These are phyloP conservation scores for Heptranchias perlo DNA, from an alignment of 2,113 vertebrate species.

Conservation along the genomic window DNA sequence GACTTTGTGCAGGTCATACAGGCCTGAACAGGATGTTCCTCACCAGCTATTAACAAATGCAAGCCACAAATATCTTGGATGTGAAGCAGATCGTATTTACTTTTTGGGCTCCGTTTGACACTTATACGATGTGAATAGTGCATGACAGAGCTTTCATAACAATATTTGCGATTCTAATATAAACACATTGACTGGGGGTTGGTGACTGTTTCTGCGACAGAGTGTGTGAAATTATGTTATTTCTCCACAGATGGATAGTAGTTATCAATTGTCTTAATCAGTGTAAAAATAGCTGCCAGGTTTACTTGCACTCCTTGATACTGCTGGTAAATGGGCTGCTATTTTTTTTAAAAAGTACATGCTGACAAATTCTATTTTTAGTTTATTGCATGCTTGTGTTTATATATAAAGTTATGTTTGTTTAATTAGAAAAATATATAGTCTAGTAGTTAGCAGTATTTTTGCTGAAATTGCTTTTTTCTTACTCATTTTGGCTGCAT, in stretches of 20 bases:
- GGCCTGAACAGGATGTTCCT: slow-evolving; percentile 33
- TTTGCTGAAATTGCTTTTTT: neutral
- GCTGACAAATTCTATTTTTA: slow-evolving; percentile 8
- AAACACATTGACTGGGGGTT: neutral
- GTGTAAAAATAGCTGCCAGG: neutral
- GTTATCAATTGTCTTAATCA: neutral
- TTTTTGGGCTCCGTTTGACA: neutral
- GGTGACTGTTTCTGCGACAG: neutral
- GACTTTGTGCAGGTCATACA: slow-evolving; percentile 18
- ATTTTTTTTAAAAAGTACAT: neutral
- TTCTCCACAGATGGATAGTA: neutral
- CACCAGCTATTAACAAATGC: slow-evolving; percentile 22
- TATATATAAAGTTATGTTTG: neutral
- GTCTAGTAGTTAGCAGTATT: too few relatives aligned
- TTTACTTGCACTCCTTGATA: slow-evolving; percentile 9
- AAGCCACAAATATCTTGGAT: slow-evolving; percentile 30
- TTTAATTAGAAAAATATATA: neutral
- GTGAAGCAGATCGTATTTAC: slow-evolving; percentile 28
- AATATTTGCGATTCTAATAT: neutral
- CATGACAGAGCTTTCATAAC: slow-evolving; percentile 12
- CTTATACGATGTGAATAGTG: neutral
- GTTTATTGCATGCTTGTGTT: neutral
- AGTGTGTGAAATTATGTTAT: neutral
- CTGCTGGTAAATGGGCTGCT: neutral
- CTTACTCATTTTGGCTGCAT: neutral